Base-by-base conservation (phyloP, 2,113 vertebrate species). In the Paraplagusia blochii region DNA sequence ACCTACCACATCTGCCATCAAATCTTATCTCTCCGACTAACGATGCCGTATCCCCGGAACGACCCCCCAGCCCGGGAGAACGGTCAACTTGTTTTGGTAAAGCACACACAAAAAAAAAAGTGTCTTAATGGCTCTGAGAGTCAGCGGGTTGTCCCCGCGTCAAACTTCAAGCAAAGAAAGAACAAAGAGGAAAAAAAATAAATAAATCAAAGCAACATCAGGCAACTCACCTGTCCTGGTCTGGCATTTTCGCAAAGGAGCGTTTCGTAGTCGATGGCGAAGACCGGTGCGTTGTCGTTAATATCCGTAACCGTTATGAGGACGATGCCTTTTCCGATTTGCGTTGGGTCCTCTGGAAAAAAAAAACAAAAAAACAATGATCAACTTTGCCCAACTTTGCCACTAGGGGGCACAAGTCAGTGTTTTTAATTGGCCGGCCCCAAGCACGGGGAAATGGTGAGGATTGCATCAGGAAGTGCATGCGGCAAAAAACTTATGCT, bases 241-340 rank as follows among this genome's bases (percentile, higher is more conserved):
- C 87, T 82, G 61, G 93, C 85, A 43, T 95, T 94, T 83, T 98
- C 95, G 84, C 96, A 98, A 1, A 98, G 90, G 0, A 92, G 91
- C 42, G 94, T 93, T 70, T 98, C 94, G 29, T 98, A 98, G 44
- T 97, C 93, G 57, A 92, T 94, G 63, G 96, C 95, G 63, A 98
- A 98, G 52, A 95, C 92, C 0, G 96, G 96, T 4, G 95, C 93
- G 0, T 98, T 98, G 77, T 98, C 96, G 40, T 98, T 98, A 54
- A 98, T 92, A 74, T 98, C 96, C 69, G 90, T 88, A 35, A 98
- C 94, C 0, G 88, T 93, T 70, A 98, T 93, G 65, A 93, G 80
- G 63, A 94, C 87, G 11, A 92, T 85, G 22, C 95, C 94, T 90
- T 92, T 94, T 47, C 95, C 95, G 53, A 96, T 90, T 72, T 97